phyloP scores from a whole-genome alignment of 2,797 vertebrate species.

The Adelosebastes latens region DNA sequence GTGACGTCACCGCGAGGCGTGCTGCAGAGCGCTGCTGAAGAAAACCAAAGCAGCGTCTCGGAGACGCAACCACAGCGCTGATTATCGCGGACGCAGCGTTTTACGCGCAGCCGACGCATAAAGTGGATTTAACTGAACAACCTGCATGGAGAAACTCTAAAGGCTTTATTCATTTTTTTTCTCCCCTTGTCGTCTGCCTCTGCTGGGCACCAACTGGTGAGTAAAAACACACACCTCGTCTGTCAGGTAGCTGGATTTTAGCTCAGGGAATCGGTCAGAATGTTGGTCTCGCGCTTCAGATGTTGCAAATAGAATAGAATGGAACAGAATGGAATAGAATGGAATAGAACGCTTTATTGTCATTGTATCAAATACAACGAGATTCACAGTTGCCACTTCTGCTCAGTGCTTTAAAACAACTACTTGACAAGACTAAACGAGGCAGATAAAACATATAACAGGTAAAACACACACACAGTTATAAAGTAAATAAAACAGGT shows the following conservation, averaged over 20 bases:
- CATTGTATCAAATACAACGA: too few species aligned
- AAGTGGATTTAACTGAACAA: constrained; percentile 80
- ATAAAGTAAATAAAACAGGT: too few species aligned
- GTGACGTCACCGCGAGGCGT: constrained; percentile 77
- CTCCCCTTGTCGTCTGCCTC: constrained; percentile 35
- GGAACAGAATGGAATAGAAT: too few species aligned
- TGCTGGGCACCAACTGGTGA: constrained; percentile 75
- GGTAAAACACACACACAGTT: too few species aligned
- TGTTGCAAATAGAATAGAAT: background rate
- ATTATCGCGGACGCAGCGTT: constrained; percentile 71
- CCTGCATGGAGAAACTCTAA: constrained; percentile 79
- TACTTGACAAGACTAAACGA: too few species aligned
- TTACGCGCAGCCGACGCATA: constrained; percentile 51
- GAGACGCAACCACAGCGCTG: constrained; percentile 62
- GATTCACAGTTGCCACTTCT: too few species aligned
- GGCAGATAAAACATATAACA: too few species aligned
- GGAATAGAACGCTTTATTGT: too few species aligned
- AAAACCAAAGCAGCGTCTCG: constrained; percentile 68
- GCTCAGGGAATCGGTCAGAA: background rate
- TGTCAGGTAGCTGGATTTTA: background rate
- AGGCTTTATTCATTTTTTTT: constrained; percentile 46
- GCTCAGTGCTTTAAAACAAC: too few species aligned
- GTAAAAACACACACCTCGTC: constrained; percentile 23
- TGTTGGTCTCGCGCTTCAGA: background rate
- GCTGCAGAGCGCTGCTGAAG: constrained; percentile 57